phyloP scores from a whole-genome alignment of 2,888 invertebrate species.

The Acronicta alni region DNA sequence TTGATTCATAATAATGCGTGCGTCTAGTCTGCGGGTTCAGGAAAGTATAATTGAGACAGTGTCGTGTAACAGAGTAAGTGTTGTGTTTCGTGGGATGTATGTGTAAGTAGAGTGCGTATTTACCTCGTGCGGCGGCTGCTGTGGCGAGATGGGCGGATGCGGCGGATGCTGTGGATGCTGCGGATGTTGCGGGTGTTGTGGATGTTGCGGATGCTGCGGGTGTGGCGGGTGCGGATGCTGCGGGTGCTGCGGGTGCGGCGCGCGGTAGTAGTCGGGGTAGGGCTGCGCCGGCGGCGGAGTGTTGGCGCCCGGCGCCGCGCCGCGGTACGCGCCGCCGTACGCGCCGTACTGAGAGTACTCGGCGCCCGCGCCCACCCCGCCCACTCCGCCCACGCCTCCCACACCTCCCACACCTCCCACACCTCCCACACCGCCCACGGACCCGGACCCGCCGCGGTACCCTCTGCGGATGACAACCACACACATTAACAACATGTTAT shows the following conservation, averaged over 20 bases:
- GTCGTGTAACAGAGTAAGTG: neutral
- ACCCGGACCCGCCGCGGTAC: slow-evolving; percentile 63
- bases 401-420: slow-evolving; percentile 23
- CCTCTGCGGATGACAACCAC: slow-evolving; percentile 63
- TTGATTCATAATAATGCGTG: neutral
- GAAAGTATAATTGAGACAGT: slow-evolving; percentile 5
- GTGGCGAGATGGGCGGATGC: slow-evolving; percentile 62
- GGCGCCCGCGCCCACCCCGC: slow-evolving; percentile 47
- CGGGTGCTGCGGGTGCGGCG: slow-evolving; percentile 74
- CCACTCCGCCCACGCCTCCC: slow-evolving; percentile 17
- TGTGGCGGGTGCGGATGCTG: slow-evolving; percentile 64
- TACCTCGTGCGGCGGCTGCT: slow-evolving; percentile 76
- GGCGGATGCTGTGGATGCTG: slow-evolving; percentile 68
- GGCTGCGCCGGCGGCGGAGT: slow-evolving; percentile 79
- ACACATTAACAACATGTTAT: neutral
- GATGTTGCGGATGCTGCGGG: slow-evolving; percentile 67
- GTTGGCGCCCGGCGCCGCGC: slow-evolving; percentile 68
- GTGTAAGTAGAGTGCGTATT: slow-evolving; percentile 8
- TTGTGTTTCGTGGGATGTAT: neutral
- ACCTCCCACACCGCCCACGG: slow-evolving; percentile 33
- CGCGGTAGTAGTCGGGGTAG: slow-evolving; percentile 82
- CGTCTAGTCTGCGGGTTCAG: slow-evolving; percentile 12
- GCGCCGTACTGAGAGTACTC: slow-evolving; percentile 80
- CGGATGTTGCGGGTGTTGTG: slow-evolving; percentile 65
- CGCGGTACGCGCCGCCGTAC: slow-evolving; percentile 83